Evolutionary conservation across 2,797 vertebrate genomes (phyloP).

Genomic region (Danionella dracula): DNA sequence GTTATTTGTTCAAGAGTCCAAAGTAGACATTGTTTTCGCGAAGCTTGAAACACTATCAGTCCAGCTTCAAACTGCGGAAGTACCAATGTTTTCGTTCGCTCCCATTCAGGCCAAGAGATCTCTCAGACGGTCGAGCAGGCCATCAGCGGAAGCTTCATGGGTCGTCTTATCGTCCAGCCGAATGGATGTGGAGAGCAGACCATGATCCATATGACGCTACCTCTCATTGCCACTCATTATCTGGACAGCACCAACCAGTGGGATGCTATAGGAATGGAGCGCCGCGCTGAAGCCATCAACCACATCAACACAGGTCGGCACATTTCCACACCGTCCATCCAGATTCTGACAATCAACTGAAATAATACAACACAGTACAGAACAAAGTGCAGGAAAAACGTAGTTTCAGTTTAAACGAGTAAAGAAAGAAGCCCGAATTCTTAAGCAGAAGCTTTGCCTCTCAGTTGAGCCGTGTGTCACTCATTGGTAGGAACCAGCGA

Average conservation of each 20-base stretch:
- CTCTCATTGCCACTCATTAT: constrained; percentile 78
- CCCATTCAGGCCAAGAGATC: constrained; percentile 48
- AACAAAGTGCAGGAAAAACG: not conserved
- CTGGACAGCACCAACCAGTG: constrained; percentile 81
- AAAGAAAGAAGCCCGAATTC: too few relatives aligned
- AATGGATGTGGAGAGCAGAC: constrained; percentile 81
- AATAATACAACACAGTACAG: not conserved
- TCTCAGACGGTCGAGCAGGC: constrained; percentile 68
- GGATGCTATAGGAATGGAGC: constrained; percentile 58
- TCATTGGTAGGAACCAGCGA: too few relatives aligned
- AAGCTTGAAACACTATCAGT: too few relatives aligned
- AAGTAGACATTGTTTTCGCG: too few relatives aligned
- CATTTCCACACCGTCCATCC: not conserved
- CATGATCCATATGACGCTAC: constrained; percentile 76
- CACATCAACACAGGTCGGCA: constrained; percentile 71
- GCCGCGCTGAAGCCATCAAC: constrained; percentile 55
- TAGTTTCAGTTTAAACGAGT: too few relatives aligned
- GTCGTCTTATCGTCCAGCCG: constrained; percentile 72
- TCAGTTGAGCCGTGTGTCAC: too few relatives aligned
- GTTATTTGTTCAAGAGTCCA: too few relatives aligned
- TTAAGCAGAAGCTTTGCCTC: too few relatives aligned
- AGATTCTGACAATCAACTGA: too few relatives aligned
- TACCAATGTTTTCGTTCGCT: not conserved
- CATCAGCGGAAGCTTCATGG: constrained; percentile 69
- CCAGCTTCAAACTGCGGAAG: too few relatives aligned